Evolutionary conservation across 2,888 invertebrate genomes (phyloP).

Genomic region (Tetheella fluctuosa): DNA sequence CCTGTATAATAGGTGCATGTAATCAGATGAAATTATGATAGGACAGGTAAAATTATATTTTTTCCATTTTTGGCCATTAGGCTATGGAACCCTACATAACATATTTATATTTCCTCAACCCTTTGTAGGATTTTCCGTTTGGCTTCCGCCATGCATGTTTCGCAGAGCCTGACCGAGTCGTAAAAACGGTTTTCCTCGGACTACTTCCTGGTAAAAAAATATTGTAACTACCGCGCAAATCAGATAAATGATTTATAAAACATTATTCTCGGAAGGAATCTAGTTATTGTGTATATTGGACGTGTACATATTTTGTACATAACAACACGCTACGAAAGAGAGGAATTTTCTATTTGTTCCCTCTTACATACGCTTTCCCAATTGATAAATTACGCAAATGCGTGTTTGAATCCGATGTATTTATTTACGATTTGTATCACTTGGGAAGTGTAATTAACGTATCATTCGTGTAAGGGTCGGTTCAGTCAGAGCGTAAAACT

Average conservation of each 20-base stretch:
- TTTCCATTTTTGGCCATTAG: no score
- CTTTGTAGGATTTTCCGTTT: not conserved
- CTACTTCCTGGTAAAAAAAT: not conserved
- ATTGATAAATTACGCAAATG: conserved; percentile 9
- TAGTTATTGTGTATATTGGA: not conserved
- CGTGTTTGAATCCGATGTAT: conserved; percentile 3
- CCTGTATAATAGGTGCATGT: no score
- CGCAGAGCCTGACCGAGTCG: not conserved
- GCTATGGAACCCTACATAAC: no score
- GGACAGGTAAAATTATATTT: no score
- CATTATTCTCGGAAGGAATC: not conserved
- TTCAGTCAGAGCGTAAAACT: no score
- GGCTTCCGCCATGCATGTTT: not conserved
- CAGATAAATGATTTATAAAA: conserved; percentile 5
- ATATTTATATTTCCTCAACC: not conserved
- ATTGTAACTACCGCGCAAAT: conserved; percentile 1
- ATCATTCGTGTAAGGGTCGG: not conserved
- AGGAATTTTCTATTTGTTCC: not conserved
- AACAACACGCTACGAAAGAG: not conserved
- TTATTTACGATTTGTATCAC: not conserved
- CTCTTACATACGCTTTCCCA: not conserved
- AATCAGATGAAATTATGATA: no score
- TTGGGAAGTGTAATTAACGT: not conserved
- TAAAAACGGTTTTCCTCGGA: not conserved
- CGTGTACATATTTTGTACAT: conserved; percentile 4